Base-by-base conservation (phyloP, 2,888 invertebrate genomes). In the Catocala fraxini region DNA sequence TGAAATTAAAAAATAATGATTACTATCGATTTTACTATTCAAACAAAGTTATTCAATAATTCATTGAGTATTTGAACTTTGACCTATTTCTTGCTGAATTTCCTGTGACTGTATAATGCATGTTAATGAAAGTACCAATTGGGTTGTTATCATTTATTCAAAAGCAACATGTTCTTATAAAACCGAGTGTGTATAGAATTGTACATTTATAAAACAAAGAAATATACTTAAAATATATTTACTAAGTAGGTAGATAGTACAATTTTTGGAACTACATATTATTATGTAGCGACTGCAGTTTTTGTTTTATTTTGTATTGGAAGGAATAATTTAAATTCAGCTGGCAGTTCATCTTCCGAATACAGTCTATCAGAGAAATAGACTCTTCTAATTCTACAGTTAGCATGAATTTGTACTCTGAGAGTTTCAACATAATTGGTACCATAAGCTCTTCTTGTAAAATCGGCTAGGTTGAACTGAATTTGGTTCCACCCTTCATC, bases 401-500 rank as follows among this genome's bases (percentile, higher is more conserved):
- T 99, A 46, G 99, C 99, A 92, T 99, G 99, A 77, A 99, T 97
- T 95, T 99, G 97, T 63, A 99, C 97, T 79, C 98, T 94, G 49
- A 96, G 95, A 1, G 98, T 98, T 92, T 99, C 98, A 59, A 98
- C 97, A 91, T 98, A 99, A 89, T 98, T 98, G 11, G 98, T 98
- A n/a, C 99, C 99, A 86, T 99, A 99, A 0, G 98, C 99, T 81
- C 98, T 94, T 75, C 98, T 95, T 6, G 98, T 98, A 88, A 99
- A 99, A 91, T 99, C 99, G 4, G 98, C 97, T 70, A 99, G 95
- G 91, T 99, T 99, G 88, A 99, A 99, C 88, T 99, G 98, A 75
- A 99, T 98, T 91, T 97, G 97, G 85, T 98, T 98, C 99, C 99
- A 99, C 41, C 99, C 99, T 82, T 98, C 98, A 80, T 98, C 98